Conservation (phyloP, 2,888 invertebrate genomes). For the Agrilus cyanescens region DNA sequence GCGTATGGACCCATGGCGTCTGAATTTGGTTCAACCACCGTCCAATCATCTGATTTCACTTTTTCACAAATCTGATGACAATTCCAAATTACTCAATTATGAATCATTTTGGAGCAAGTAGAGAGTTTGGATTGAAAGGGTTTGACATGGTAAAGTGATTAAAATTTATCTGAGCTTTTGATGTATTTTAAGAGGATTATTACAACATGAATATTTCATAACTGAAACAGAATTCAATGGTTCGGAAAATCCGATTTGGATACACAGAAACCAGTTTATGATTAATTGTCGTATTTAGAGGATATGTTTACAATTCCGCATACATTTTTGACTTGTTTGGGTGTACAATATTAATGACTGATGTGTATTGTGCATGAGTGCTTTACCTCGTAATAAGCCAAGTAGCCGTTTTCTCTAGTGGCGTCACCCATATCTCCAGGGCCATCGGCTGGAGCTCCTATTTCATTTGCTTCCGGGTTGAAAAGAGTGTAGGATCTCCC, state of each 20-base stretch:
- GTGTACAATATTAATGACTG: too few relatives aligned
- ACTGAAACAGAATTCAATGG: too few relatives aligned
- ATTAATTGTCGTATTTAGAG: background rate
- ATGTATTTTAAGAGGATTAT: too few relatives aligned
- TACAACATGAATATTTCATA: too few relatives aligned
- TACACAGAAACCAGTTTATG: too few relatives aligned
- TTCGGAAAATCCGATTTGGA: too few relatives aligned
- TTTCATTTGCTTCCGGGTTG: conserved; percentile 70
- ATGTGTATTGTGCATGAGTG: background rate
- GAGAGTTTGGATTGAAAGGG: too few relatives aligned
- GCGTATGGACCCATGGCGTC: conserved; percentile 85
- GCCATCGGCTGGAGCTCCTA: conserved; percentile 83
- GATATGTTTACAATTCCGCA: background rate
- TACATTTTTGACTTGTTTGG: background rate
- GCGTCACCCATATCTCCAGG: conserved; percentile 86
- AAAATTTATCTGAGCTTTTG: too few relatives aligned
- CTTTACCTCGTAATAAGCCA: conserved; percentile 81
- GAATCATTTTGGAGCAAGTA: too few relatives aligned
- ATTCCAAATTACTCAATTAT: background rate
- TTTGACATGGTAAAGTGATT: too few relatives aligned
- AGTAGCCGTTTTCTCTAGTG: conserved; percentile 83
- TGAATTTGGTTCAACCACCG: conserved; percentile 67
- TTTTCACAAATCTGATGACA: conserved; percentile 69
- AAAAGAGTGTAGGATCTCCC: conserved; percentile 82
- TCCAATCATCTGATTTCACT: conserved; percentile 65